Conservation (phyloP, 2,888 invertebrate species). For the Ochropleura plecta region DNA sequence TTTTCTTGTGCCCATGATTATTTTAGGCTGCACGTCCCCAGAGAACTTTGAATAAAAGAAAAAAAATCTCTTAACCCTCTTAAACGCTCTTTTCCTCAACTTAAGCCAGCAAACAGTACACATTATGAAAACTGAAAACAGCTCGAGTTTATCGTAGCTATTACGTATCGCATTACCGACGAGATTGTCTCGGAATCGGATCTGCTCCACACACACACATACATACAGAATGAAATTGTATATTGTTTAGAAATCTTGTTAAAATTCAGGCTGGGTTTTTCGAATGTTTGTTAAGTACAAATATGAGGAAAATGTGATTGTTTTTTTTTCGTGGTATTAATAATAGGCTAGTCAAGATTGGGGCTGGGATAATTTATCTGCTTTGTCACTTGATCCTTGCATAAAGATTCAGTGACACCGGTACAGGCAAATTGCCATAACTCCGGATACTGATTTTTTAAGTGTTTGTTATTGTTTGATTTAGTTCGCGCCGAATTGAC, state of each 20-base stretch:
- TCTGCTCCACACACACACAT: conserved; percentile 44
- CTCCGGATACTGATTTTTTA: no score
- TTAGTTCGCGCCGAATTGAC: no score
- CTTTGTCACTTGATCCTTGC: not conserved
- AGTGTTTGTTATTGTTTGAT: no score
- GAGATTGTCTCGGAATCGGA: conserved; percentile 64
- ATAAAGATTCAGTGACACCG: no score
- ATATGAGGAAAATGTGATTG: not conserved
- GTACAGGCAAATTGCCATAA: no score
- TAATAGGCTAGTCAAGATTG: not conserved
- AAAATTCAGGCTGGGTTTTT: conserved; percentile 1
- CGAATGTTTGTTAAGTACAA: not conserved
- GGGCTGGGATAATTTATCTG: not conserved
- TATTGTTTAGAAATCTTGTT: conserved; percentile 29
- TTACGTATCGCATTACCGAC: conserved; percentile 61
- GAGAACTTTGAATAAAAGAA: not conserved
- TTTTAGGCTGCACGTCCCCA: not conserved
- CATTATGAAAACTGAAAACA: conserved; percentile 63
- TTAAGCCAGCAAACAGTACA: conserved; percentile 24
- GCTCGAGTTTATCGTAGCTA: conserved; percentile 55
- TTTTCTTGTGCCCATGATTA: not conserved
- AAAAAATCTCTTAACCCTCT: not conserved
- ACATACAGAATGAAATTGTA: conserved; percentile 6
- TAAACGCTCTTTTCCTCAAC: conserved; percentile 14
- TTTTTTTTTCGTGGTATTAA: not conserved